A percentile compares a stretch with the other conserved stretches of the same genome.
These are phyloP conservation scores for Heteropelma amictum DNA, from an alignment of 2,888 invertebrate genomes.

Conservation along the genomic window DNA sequence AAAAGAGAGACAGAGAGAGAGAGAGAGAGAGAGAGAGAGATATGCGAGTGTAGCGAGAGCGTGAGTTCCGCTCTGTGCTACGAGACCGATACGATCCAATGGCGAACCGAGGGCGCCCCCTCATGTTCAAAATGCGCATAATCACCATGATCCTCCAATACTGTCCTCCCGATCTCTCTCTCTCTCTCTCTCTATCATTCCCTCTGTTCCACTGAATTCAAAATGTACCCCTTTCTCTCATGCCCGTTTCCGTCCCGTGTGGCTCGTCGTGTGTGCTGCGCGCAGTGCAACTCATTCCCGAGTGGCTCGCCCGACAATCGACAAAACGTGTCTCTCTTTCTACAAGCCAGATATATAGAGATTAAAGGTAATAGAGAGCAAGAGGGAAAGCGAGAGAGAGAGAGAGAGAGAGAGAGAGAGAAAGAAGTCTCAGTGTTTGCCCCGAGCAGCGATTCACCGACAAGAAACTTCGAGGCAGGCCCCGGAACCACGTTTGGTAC, in stretches of 20 bases:
- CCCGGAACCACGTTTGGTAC: conserved; percentile 4
- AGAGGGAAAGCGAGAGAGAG: background rate
- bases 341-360: background rate
- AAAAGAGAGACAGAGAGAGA: background rate
- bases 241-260: conserved; percentile 28
- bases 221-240: conserved; percentile 1
- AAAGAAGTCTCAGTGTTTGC: conserved; percentile 12
- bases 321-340: conserved; percentile 41
- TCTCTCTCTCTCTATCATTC: background rate
- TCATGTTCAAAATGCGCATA: conserved; percentile 54
- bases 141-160: conserved; percentile 52
- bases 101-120: conserved; percentile 21
- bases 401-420: background rate
- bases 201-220: conserved; percentile 39
- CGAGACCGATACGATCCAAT: conserved; percentile 51
- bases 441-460: conserved; percentile 34
- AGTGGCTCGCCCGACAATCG: conserved; percentile 42
- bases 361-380: background rate
- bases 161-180: conserved; percentile 9
- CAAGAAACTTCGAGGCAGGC: conserved; percentile 2
- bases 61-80: conserved; percentile 26
- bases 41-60: background rate
- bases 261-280: conserved; percentile 29
- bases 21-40: conserved; percentile 6
- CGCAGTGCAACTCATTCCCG: conserved; percentile 23